Evolutionary conservation across 2,888 invertebrate genomes (phyloP), one percentile per base, ranked within the genome.

Genomic region (Tenthredo amoena): DNA sequence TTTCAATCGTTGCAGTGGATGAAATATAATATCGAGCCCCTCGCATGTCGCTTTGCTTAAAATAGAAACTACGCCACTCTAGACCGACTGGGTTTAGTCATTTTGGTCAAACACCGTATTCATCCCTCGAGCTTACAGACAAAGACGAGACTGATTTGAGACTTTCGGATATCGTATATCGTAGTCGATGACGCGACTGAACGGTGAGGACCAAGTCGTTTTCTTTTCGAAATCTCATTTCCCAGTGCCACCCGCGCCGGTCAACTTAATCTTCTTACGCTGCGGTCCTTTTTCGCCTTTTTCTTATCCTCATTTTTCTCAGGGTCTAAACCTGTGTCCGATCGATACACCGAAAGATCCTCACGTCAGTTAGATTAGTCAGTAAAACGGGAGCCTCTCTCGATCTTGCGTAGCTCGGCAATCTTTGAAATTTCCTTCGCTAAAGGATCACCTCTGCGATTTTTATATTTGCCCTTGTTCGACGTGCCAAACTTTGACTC

Each of bases 401-500:
- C 18, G 18, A 37, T 40, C 40, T 62, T 6, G 58, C 58, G n/a
- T 21, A 21, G 58, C 21, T 0, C 10, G 9, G 18, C 58, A n/a
- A 31, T n/a, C 9, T 50, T 47, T 47, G 2, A 26, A 12, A 43
- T 40, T 26, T 58, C 55, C 58, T 55, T 79, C 26, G 31, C 6
- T 31, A 50, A 50, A 50, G 77, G 77, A 79, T 55, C 21, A 21
- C 34, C 43, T 34, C 43, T 26, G 34, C 34, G 34, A 55, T 55
- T 79, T 79, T 79, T 79, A 79, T 6, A 58, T n/a, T 79, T 79
- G 55, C 26, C 55, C 77, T 79, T 58, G 76, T 76, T 47, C 12
- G 15, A 26, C 76, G 21, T 76, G 76, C 76, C 76, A 76, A 76
- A 34, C 55, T 55, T 79, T n/a, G 9, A 74, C 47, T 76, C 15